Evolutionary conservation across 1,140 invertebrate species (phyloP), one percentile per base, ranked within the genome.

Genomic region (Brachionus koreanus): DNA sequence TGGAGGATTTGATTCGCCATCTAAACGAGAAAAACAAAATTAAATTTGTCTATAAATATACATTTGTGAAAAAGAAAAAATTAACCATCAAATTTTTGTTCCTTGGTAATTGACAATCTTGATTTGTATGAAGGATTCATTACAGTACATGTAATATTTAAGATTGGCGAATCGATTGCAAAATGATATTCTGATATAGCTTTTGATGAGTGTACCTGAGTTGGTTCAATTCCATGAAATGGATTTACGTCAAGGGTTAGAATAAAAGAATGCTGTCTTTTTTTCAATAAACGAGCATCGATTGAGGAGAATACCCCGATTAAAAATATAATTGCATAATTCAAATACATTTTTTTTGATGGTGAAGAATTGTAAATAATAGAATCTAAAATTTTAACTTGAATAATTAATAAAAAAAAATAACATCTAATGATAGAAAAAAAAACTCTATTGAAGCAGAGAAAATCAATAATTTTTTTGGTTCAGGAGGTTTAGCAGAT

Each of bases 1-100:
- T 13, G 49, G 49, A 37, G 43, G 1, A 57, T 12, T 42, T 13
- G 35, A 29, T 43, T 79, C 76, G 9, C 49, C 49, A 29, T 63
- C 76, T 79, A 33, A 12, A n/a, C n/a, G n/a, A n/a, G n/a, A n/a
- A n/a, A n/a, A n/a, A 33, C 1, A 57, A 79, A 57, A 57, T 37
- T 4, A 37, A 79, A 79, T 23, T 29, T 16, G 2, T 46, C 9
- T 52, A 2, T 35, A 49, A 35, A 74, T 25, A 3, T 10, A 3
- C 1, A 74, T 19, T 10, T n/a, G n/a, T n/a, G n/a, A n/a, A n/a
- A n/a, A 29, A 29, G 13, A 3, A 77, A 77, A 63, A 52, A 57
- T 9, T 77, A 12, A 79, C 76, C 35, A 25, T 79, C 57, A 65
- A 79, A 65, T 57, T 42, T 79, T 65, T 79, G 76, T 43, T 79